Evolutionary conservation across 2,113 vertebrate species (phyloP), one percentile per base, ranked within the genome.

Genomic region (Pterocles orientalis): DNA sequence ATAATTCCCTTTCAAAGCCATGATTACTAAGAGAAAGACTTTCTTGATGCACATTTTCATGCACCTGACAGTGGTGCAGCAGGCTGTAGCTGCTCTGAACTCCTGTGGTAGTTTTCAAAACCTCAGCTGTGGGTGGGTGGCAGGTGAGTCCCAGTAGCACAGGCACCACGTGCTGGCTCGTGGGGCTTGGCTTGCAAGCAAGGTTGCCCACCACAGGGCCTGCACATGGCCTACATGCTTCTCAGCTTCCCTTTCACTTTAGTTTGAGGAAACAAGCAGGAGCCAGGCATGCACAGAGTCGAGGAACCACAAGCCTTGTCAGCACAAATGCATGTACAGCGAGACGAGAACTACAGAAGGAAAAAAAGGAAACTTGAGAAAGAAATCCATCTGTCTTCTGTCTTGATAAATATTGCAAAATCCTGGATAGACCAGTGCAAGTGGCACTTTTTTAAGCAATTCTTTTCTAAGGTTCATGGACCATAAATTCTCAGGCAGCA

Each of bases 91-190:
- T 82, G 79, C 56, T 53, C 69, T 16, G 47, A 47, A 29, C 1
- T 1, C 69, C 39, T 4, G 0, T 7, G 24, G 41, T 7, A 28
- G 12, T 9, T 64, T 47, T 12, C n/a, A 39, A 36, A 53, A 34
- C 24, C 53, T 26, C 86, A 56, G 47, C 51, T 31, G 47, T 1
- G 24, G 0, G 23, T 51, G 92, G 82, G 69, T 14, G 47, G 69
- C 84, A 68, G 90, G 84, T 81, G 51, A 92, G 84, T 47, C 60
- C 71, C 51, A n/a, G 88, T 57, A 69, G 26, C 73, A 34, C 3
- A 0, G 21, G 48, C 6, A 8, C 34, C 1, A 0, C 2, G 0
- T 6, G 62, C 64, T 84, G 60, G 57, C 75, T 56, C 33, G 0
- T 16, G 56, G 31, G 24, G 41, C 41, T 66, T 15, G 60, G 25